Evolutionary conservation across 2,888 invertebrate species (phyloP).

Genomic region (Mimas tiliae): DNA sequence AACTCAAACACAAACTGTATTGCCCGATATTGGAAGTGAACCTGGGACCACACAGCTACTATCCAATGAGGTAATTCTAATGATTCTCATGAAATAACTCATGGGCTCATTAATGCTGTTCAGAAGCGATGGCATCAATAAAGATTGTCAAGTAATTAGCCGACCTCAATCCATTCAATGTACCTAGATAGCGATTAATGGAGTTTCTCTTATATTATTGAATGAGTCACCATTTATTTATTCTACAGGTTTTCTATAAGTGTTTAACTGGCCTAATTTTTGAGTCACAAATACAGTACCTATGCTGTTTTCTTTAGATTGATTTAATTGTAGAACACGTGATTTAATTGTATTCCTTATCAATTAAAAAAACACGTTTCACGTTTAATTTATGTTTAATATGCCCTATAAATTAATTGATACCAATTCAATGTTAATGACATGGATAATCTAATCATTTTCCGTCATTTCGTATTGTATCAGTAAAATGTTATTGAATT

Average conservation of each 20-base stretch:
- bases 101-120: not conserved
- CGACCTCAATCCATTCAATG: not conserved
- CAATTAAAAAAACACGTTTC: not conserved
- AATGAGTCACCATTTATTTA: not conserved
- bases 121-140: not conserved
- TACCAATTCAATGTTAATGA: conserved; percentile 32
- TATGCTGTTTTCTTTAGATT: no score
- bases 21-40: no score
- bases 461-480: conserved; percentile 23
- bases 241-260: not conserved
- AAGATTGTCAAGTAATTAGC: not conserved
- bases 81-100: no score
- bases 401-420: conserved; percentile 26
- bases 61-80: no score
- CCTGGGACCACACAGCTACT: no score
- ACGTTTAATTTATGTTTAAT: conserved; percentile 6
- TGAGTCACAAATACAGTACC: no score
- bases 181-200: not conserved
- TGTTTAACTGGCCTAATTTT: not conserved
- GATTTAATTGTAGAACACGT: not conserved
- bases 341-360: not conserved
- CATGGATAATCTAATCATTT: conserved; percentile 41
- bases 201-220: not conserved
- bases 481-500: conserved; percentile 14
- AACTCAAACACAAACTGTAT: no score